Evolutionary conservation across 2,797 vertebrate genomes (phyloP), one percentile per base, ranked within the genome.

Genomic region (Syngnathus acus): DNA sequence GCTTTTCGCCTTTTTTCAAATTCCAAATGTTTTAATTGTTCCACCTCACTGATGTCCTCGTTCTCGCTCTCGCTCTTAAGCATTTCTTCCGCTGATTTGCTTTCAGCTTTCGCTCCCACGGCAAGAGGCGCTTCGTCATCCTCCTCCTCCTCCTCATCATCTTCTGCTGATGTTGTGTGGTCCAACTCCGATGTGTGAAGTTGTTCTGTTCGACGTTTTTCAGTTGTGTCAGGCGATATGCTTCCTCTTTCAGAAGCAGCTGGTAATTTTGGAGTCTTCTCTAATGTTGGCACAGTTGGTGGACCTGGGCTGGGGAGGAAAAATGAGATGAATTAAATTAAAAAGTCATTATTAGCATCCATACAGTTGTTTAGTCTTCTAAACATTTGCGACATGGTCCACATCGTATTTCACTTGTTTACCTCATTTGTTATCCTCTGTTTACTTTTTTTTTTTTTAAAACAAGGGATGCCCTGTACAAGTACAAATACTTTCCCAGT

Each of bases 51-150:
- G 2, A 7, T 72, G 17, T 72, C 57, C 0, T 67, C 62, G 0
- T 74, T 40, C 26, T 69, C 74, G 53, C 37, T 40, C 26, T 69
- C 74, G 53, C 37, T 79, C 61, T 70, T 76, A 37, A 80, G 14
- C 37, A 68, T 72, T 39, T 65, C 48, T 72, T 78, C 58, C 6
- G 40, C 13, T n/a, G 73, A 55, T 9, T 75, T 69, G 21, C 62
- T 70, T 21, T 66, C 39, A n/a, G 62, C 62, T 1, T 88, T 68
- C 19, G 84, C 78, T 62, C 84, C 81, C 65, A 86, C 74, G 38
- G 64, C 9, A 26, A 75, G 0, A 1, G 84, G 81, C 60, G 85
- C 83, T 5, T 70, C 70, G 0, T 76, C 83, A 5, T 86, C 84
- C 21, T 88, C 84, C 50, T 74, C 69, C 64, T 84, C 38, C n/a